A percentile compares a stretch with the other conserved stretches of the same genome.
phyloP scores from a whole-genome alignment of 2,797 vertebrate genomes.

The Sebastes aleutianus region DNA sequence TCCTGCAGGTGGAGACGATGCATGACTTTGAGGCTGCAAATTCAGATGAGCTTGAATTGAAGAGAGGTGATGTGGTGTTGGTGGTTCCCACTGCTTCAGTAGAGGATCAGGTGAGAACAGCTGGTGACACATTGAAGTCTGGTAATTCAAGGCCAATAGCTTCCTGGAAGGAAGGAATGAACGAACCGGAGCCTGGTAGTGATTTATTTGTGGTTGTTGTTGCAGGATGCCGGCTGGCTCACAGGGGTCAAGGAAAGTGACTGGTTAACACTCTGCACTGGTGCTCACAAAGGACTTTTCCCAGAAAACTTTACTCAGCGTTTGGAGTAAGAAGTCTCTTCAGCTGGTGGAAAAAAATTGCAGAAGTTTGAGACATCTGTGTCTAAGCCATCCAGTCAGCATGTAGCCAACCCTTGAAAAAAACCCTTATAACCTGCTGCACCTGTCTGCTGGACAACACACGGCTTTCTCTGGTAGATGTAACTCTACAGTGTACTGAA shows the following conservation, averaged over 20 bases:
- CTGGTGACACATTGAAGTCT: not conserved
- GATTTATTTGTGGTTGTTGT: not conserved
- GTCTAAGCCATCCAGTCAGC: slow-evolving; percentile 70
- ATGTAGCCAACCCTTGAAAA: slow-evolving; percentile 57
- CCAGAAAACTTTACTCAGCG: slow-evolving; percentile 93
- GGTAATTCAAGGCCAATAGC: not conserved
- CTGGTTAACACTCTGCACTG: slow-evolving; percentile 86
- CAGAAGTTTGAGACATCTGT: slow-evolving; percentile 34
- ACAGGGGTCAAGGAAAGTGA: slow-evolving; percentile 91
- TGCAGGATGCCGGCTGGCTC: slow-evolving; percentile 96
- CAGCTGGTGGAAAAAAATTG: slow-evolving; percentile 3
- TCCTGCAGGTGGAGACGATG: slow-evolving; percentile 89
- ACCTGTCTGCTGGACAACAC: slow-evolving; percentile 64
- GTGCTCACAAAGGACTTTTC: slow-evolving; percentile 91
- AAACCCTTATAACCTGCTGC: slow-evolving; percentile 49
- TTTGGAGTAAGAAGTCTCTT: slow-evolving; percentile 78
- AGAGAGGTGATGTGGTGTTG: slow-evolving; percentile 90
- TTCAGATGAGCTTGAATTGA: slow-evolving; percentile 92
- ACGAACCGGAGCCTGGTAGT: not conserved
- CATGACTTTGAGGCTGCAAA: slow-evolving; percentile 98
- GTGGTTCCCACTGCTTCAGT: slow-evolving; percentile 88
- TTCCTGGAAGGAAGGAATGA: not conserved
- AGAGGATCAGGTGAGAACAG: slow-evolving; percentile 89
- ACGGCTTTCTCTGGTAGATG: not conserved
- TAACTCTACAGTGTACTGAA: slow-evolving; percentile 27